phyloP scores from a whole-genome alignment of 2,797 vertebrate genomes.

The Helicolenus hilgendorfi region DNA sequence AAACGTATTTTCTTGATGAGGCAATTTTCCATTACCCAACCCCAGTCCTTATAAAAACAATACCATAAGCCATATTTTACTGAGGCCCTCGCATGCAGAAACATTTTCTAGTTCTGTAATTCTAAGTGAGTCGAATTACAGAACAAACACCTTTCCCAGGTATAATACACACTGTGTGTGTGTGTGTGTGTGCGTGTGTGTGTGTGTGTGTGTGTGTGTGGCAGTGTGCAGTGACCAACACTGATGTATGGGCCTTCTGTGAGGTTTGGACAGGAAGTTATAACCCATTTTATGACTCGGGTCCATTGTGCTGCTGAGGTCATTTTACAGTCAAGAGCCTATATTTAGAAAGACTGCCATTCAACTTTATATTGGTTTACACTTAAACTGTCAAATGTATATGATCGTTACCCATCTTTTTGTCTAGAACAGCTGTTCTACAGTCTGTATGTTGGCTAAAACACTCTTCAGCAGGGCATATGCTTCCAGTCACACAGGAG shows the following conservation, averaged over 20 bases:
- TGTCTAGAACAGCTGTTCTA: constrained; percentile 19
- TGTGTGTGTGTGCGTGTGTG: neutral
- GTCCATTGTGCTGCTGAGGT: constrained; percentile 2
- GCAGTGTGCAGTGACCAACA: neutral
- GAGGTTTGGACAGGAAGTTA: neutral
- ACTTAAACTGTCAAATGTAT: neutral
- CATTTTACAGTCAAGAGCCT: constrained; percentile 12
- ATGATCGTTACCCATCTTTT: neutral
- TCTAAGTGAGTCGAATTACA: constrained; percentile 41
- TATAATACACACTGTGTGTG: constrained; percentile 3
- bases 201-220: neutral
- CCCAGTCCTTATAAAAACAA: constrained; percentile 37
- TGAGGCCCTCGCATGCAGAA: neutral
- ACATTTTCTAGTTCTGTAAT: neutral
- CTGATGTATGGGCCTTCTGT: constrained; percentile 24
- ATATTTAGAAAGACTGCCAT: neutral
- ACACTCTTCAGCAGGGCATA: neutral
- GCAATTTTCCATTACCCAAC: constrained; percentile 66
- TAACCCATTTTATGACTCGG: constrained; percentile 45
- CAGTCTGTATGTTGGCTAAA: neutral
- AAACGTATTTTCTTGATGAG: constrained; percentile 49
- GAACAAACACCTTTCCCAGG: constrained; percentile 61
- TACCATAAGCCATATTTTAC: constrained; percentile 37
- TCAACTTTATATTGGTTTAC: neutral
- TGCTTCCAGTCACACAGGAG: neutral